phyloP scores from a whole-genome alignment of 2,888 invertebrate species.

The Pollenia angustigena region DNA sequence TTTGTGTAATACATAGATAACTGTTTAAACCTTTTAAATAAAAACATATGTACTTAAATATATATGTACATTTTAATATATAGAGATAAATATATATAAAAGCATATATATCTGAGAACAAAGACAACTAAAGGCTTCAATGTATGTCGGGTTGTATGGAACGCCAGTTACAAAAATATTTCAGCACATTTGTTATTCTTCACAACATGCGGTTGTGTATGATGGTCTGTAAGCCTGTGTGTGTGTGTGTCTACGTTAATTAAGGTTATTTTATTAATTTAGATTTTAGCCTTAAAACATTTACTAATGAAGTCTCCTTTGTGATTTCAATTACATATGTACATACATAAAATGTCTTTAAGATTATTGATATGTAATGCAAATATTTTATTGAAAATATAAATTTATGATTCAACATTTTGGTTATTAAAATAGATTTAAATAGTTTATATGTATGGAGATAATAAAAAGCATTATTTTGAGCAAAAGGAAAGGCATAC shows the following conservation, averaged over 20 bases:
- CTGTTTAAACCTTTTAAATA: conserved; percentile 33
- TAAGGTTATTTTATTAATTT: conserved; percentile 57
- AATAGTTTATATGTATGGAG: background rate
- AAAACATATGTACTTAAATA: conserved; percentile 1
- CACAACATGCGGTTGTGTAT: background rate
- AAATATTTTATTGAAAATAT: conserved; percentile 10
- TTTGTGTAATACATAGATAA: conserved; percentile 10
- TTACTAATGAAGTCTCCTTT: conserved; percentile 56
- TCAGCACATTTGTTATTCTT: conserved; percentile 6
- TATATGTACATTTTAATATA: background rate
- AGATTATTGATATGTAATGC: conserved; percentile 36
- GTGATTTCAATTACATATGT: conserved; percentile 8
- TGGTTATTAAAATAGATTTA: background rate
- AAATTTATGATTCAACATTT: conserved; percentile 40
- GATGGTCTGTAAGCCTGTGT: background rate
- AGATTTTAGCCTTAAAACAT: conserved; percentile 57
- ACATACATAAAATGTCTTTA: conserved; percentile 32
- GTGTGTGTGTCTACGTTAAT: conserved; percentile 17
- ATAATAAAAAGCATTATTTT: background rate
- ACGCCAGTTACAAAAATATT: background rate
- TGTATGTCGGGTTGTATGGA: background rate
- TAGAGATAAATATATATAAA: background rate
- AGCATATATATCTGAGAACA: no score
- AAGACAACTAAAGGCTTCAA: background rate
- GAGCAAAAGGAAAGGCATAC: background rate